Conservation (phyloP, 1,140 invertebrate species). For the Anoplolepis gracilipes region DNA sequence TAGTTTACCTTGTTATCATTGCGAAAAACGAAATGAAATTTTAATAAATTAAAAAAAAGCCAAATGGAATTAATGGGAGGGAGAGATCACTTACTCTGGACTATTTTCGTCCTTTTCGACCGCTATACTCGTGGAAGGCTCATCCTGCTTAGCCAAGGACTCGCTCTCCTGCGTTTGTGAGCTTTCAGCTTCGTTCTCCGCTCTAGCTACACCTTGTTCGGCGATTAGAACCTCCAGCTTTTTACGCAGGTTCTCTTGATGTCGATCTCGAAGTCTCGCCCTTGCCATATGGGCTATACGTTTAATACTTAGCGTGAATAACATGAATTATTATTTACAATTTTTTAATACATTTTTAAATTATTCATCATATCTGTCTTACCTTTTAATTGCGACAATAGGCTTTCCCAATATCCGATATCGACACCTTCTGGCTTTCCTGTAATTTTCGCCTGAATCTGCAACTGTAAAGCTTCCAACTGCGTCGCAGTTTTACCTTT, state of each 20-base stretch:
- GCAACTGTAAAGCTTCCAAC: conserved; percentile 92
- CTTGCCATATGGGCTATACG: conserved; percentile 95
- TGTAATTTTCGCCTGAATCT: conserved; percentile 96
- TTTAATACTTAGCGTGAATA: conserved; percentile 31
- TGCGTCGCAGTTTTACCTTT: conserved; percentile 97
- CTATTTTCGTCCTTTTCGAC: conserved; percentile 77
- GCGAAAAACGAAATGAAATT: background rate
- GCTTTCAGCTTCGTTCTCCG: conserved; percentile 77
- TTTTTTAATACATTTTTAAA: conserved; percentile 2
- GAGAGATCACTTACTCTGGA: conserved; percentile 74
- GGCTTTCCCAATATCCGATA: conserved; percentile 98
- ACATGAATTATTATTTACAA: background rate
- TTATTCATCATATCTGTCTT: conserved; percentile 43
- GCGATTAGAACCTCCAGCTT: conserved; percentile 96
- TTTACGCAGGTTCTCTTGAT: conserved; percentile 95
- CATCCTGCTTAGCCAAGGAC: conserved; percentile 69
- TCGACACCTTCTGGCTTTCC: conserved; percentile 96
- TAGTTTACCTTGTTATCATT: background rate
- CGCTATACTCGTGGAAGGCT: conserved; percentile 68
- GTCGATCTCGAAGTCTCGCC: conserved; percentile 95
- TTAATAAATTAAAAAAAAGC: background rate
- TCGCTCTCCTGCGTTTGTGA: conserved; percentile 65
- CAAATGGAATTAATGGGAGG: background rate
- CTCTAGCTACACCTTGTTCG: conserved; percentile 90
- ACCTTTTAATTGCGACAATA: conserved; percentile 96